Evolutionary conservation across 2,797 vertebrate genomes (phyloP).

Genomic region (Chelon labrosus): DNA sequence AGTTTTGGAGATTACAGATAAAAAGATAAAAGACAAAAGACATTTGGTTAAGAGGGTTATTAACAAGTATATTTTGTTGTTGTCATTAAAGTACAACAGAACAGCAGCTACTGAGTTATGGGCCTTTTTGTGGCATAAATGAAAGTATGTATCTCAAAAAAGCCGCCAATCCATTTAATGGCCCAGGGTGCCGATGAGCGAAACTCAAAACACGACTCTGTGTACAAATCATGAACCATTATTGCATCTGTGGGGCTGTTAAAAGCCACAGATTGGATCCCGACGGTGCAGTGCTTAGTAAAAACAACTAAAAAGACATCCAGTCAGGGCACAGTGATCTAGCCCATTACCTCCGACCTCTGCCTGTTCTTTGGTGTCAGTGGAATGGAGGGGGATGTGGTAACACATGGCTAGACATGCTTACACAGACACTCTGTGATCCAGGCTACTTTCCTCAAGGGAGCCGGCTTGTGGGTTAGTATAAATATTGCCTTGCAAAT

Average conservation of each 20-base stretch:
- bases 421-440: constrained; percentile 57
- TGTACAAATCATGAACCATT: constrained; percentile 56
- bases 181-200: constrained; percentile 9
- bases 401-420: constrained; percentile 67
- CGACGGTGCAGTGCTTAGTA: constrained; percentile 66
- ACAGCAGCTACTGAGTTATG: no score
- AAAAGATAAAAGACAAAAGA: constrained; percentile 37
- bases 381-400: constrained; percentile 35
- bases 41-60: constrained; percentile 31
- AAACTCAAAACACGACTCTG: constrained; percentile 40
- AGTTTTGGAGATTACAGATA: constrained; percentile 22
- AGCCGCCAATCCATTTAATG: constrained; percentile 17
- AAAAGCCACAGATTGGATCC: constrained; percentile 70
- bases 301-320: constrained; percentile 70
- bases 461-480: constrained; percentile 47
- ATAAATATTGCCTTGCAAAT: constrained; percentile 44
- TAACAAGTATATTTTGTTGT: constrained; percentile 27
- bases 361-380: constrained; percentile 52
- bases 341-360: constrained; percentile 77
- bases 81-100: constrained; percentile 14
- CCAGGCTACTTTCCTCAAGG: constrained; percentile 30
- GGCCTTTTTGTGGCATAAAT: background rate
- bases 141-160: constrained; percentile 16
- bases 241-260: constrained; percentile 55
- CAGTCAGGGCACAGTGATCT: constrained; percentile 59